Percentiles rank a stretch among this genome's conserved stretches.
Conservation (phyloP, 1,140 invertebrate genomes). For the Fopius arisanus region DNA sequence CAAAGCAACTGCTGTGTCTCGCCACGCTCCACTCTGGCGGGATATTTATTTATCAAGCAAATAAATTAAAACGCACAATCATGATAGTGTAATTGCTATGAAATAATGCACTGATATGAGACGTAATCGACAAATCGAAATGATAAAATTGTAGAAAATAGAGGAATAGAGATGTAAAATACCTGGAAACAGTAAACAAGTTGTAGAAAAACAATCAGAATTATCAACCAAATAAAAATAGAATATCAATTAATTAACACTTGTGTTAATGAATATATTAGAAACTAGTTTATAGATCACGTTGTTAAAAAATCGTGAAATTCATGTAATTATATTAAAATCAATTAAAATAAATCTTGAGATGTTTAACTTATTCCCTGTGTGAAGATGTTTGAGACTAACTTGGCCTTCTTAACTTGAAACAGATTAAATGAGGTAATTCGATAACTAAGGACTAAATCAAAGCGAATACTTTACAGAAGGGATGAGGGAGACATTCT, state of each 20-base stretch:
- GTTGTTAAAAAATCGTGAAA: background rate
- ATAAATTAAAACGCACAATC: slow-evolving; percentile 54
- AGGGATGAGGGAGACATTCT: background rate
- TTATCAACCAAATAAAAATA: slow-evolving; percentile 3
- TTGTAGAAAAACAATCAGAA: slow-evolving; percentile 6
- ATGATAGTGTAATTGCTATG: slow-evolving; percentile 42
- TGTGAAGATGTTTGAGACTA: slow-evolving; percentile 28
- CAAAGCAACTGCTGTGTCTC: slow-evolving; percentile 42
- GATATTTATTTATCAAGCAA: slow-evolving; percentile 41
- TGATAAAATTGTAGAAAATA: background rate
- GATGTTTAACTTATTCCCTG: background rate
- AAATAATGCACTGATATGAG: slow-evolving; percentile 27
- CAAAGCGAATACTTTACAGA: background rate
- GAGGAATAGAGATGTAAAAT: slow-evolving; percentile 28
- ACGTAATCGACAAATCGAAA: slow-evolving; percentile 22
- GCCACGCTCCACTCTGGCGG: slow-evolving; percentile 27
- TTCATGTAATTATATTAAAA: too few species aligned
- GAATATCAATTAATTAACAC: background rate
- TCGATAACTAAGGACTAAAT: slow-evolving; percentile 2
- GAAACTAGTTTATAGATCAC: background rate
- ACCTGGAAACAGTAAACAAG: slow-evolving; percentile 22
- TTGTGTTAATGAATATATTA: background rate
- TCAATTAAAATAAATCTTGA: background rate
- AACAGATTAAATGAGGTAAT: background rate
- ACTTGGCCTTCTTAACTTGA: slow-evolving; percentile 40